These are phyloP conservation scores for Ancistrus triradiatus DNA, from an alignment of 2,113 vertebrate species.

Conservation along the genomic window DNA sequence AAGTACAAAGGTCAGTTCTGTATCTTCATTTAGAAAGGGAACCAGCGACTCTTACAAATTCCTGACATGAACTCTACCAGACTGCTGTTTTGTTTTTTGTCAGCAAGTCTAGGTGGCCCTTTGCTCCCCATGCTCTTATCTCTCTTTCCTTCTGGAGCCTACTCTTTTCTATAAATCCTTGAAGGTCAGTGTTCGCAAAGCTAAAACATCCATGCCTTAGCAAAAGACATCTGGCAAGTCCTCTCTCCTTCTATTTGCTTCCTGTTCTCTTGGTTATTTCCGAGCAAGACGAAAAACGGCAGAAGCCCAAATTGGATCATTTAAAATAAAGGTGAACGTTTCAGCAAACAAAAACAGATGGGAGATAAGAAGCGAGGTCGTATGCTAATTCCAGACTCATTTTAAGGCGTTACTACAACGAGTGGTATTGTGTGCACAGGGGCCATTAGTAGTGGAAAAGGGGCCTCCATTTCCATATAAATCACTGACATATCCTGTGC, in stretches of 20 bases:
- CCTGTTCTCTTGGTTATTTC: not conserved
- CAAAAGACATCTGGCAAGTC: not conserved
- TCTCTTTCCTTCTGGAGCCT: not conserved
- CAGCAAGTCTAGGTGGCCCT: constrained; percentile 10
- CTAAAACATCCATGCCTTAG: too few species aligned
- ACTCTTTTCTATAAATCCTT: too few species aligned
- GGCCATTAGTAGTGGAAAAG: constrained; percentile 4
- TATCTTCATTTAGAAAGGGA: not conserved
- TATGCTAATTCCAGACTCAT: not conserved
- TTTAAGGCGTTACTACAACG: constrained; percentile 32
- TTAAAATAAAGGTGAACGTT: not conserved
- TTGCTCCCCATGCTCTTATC: not conserved
- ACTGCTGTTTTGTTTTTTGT: not conserved
- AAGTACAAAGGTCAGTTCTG: constrained; percentile 1
- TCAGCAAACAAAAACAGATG: not conserved
- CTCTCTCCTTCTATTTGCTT: not conserved
- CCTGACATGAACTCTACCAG: not conserved
- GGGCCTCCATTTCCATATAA: constrained; percentile 37
- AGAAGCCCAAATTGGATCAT: too few species aligned
- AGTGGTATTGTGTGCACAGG: constrained; percentile 31
- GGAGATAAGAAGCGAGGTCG: not conserved
- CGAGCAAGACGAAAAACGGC: not conserved
- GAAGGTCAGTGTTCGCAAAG: too few species aligned
- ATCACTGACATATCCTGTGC: constrained; percentile 35
- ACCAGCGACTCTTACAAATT: not conserved